Evolutionary conservation across 2,797 vertebrate genomes (phyloP).

Genomic region (Eulemur coronatus): DNA sequence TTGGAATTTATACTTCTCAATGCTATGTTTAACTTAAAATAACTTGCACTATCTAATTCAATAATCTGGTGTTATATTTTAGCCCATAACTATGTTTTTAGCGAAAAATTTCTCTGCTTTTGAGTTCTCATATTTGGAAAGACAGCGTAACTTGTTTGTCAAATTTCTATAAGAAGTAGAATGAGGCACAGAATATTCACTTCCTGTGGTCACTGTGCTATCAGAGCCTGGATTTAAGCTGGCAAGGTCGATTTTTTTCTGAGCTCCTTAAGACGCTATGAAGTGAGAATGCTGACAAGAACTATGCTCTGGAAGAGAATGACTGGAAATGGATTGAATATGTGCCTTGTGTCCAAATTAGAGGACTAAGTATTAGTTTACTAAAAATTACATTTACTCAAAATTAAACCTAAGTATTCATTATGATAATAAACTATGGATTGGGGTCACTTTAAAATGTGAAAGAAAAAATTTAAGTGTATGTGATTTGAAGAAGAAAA

Average conservation of each 20-base stretch:
- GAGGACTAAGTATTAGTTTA: neutral
- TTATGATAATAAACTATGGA: neutral
- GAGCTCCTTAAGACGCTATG: neutral
- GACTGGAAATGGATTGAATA: neutral
- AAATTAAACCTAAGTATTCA: neutral
- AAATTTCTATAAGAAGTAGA: neutral
- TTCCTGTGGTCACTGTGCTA: rapidly evolving
- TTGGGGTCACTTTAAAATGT: neutral
- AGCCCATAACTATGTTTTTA: neutral
- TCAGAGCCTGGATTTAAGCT: neutral
- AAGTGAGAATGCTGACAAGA: neutral
- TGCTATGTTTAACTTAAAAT: neutral
- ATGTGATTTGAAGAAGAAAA: constrained; percentile 37
- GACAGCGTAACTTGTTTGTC: neutral
- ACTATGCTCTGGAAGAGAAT: neutral
- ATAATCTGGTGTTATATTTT: neutral
- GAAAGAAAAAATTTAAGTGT: neutral
- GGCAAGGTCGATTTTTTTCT: neutral
- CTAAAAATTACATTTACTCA: constrained; percentile 57
- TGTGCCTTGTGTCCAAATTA: neutral
- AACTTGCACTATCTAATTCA: neutral
- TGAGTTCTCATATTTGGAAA: neutral
- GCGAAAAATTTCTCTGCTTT: neutral
- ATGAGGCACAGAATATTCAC: neutral
- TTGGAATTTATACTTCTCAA: neutral